phyloP scores from a whole-genome alignment of 2,113 vertebrate species.

The Setophaga kirtlandii region DNA sequence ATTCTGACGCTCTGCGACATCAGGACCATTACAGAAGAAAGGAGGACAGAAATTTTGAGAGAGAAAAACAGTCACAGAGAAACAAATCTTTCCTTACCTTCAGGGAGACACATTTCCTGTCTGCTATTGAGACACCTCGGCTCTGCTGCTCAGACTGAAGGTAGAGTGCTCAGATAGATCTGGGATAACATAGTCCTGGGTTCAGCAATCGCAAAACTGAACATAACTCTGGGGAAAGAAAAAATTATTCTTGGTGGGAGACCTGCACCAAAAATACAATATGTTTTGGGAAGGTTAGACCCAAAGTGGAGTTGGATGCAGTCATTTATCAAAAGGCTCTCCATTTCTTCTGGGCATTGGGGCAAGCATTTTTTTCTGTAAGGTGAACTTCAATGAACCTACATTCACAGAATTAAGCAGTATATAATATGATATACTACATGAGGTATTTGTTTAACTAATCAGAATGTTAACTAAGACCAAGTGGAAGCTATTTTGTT shows the following conservation, averaged over 20 bases:
- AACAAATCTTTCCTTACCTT: not conserved
- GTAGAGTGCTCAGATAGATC: not conserved
- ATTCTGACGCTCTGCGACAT: not conserved
- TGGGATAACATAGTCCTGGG: not conserved
- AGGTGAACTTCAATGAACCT: not conserved
- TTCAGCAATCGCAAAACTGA: not conserved
- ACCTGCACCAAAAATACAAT: not conserved
- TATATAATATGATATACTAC: not conserved
- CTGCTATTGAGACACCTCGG: not conserved
- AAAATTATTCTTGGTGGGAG: not conserved
- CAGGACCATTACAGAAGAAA: not conserved
- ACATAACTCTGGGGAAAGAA: not conserved
- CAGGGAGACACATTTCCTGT: not conserved
- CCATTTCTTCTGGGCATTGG: not conserved
- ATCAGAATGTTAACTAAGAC: not conserved
- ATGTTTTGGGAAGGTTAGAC: not conserved
- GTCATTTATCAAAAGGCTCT: not conserved
- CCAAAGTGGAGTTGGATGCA: not conserved
- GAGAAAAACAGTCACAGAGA: not conserved
- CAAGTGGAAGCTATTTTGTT: not conserved
- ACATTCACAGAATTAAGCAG: not conserved
- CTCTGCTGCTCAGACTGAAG: not conserved
- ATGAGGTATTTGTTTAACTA: not conserved
- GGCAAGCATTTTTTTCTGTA: not conserved
- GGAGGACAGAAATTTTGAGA: not conserved